These are phyloP conservation scores for Myotis yumanensis DNA, from an alignment of 2,113 vertebrate genomes.

Conservation along the genomic window DNA sequence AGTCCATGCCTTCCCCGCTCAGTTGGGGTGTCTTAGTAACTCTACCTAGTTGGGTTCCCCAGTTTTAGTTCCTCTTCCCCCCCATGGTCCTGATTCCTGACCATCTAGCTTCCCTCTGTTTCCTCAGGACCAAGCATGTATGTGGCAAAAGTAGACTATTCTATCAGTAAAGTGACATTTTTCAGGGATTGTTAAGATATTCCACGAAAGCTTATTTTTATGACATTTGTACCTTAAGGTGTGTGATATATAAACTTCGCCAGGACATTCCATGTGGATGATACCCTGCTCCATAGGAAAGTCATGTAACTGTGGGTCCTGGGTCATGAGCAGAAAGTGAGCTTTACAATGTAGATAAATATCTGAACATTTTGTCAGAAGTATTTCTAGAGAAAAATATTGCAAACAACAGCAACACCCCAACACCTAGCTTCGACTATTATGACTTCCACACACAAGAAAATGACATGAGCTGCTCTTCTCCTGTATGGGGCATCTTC, in stretches of 20 bases:
- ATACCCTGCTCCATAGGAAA: background rate
- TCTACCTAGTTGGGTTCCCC: too few relatives aligned
- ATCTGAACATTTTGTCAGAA: background rate
- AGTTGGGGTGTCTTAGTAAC: too few relatives aligned
- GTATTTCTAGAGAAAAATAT: slow-evolving; percentile 12
- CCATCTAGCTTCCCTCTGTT: too few relatives aligned
- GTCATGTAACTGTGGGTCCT: background rate
- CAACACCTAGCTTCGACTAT: background rate
- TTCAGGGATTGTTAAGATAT: background rate
- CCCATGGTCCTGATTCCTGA: too few relatives aligned
- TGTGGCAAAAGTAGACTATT: slow-evolving; percentile 49
- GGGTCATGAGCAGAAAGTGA: slow-evolving; percentile 47
- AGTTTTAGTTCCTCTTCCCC: too few relatives aligned
- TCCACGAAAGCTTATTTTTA: background rate
- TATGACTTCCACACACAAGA: background rate
- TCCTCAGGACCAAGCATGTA: slow-evolving; percentile 10
- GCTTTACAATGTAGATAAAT: background rate
- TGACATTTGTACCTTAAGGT: background rate
- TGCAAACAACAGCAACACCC: background rate
- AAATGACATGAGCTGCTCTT: background rate
- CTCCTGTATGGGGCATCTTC: background rate
- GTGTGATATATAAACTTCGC: background rate
- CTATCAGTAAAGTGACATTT: background rate
- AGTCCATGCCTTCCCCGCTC: too few relatives aligned
- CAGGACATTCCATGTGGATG: slow-evolving; percentile 13